Evolutionary conservation across 2,888 invertebrate genomes (phyloP), one percentile per base, ranked within the genome.

Genomic region (Drosophila cyrtoloma): DNA sequence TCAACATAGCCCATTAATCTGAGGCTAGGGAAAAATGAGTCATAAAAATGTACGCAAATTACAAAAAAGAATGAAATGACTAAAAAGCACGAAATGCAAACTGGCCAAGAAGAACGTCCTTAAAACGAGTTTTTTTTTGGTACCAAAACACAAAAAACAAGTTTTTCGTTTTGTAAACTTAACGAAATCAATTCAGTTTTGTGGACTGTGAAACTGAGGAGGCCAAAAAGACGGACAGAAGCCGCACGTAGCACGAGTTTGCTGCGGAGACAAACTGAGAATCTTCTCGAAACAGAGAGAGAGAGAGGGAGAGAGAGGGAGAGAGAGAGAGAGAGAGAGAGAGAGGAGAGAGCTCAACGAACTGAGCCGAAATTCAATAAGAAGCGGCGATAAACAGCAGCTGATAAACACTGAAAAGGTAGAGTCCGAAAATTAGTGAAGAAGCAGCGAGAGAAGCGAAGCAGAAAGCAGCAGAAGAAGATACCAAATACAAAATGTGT

Each of bases 351-450:
- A 80, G 71, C 71, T 44, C 72, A 79, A 76, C 79, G 79, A 86
- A 71, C 73, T 71, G 72, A 44, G 30, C 82, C 56, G 77, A 85
- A 85, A 85, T 85, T 85, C 82, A 89, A 86, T 83, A 83, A 90
- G 87, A 84, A 79, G 76, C 56, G 63, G 53, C 71, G 89, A 90
- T 90, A 89, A 88, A 90, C 82, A 85, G 79, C 78, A 80, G 84
- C 85, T 89, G 88, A 90, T 87, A 89, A 89, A 89, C 78, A 39
- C 16, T 60, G 57, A 77, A 86, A 84, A 89, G 75, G 82, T 66
- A 86, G 74, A 75, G 61, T 65, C 75, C 76, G 77, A 90, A 86
- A 84, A 84, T 89, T 79, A 86, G 86, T 86, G 69, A 71, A 73
- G 33, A 14, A 35, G 58, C 75, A 77, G 42, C 33, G 26, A 42